Conservation (phyloP, 2,113 vertebrate species). For the Lucifuga dentata region DNA sequence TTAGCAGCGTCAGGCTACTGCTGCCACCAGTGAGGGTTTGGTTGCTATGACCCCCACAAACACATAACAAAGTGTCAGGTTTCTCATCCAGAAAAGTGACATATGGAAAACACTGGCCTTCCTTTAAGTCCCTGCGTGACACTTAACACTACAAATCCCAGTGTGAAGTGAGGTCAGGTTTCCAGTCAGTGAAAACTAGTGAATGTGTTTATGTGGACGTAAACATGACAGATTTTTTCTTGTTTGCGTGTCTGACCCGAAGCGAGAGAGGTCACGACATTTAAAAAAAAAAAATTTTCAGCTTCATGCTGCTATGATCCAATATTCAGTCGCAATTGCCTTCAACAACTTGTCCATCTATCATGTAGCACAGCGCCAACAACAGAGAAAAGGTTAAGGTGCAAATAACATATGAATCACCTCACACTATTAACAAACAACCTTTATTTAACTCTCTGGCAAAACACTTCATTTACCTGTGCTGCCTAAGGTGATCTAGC, state of each 20-base stretch:
- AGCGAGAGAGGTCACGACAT: too few relatives aligned
- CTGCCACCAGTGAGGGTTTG: conserved; percentile 14
- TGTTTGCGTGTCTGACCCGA: conserved; percentile 5
- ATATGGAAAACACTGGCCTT: conserved; percentile 21
- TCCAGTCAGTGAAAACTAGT: conserved; percentile 21
- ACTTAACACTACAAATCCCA: conserved; percentile 9
- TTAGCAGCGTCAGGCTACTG: conserved; percentile 30
- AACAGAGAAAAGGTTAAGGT: conserved; percentile 27
- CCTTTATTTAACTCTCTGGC: conserved; percentile 67
- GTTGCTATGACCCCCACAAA: conserved; percentile 66
- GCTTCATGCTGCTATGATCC: not conserved
- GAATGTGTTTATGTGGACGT: conserved; percentile 1
- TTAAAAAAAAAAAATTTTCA: too few relatives aligned
- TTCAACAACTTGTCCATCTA: conserved; percentile 17
- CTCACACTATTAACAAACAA: conserved; percentile 58
- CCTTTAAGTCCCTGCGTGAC: conserved; percentile 32
- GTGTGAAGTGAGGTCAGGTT: conserved; percentile 27
- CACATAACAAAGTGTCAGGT: conserved; percentile 55
- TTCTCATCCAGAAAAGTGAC: conserved; percentile 34
- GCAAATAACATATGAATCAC: conserved; percentile 51
- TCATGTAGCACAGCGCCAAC: conserved; percentile 18
- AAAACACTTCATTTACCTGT: conserved; percentile 69
- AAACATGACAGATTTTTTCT: conserved; percentile 4
- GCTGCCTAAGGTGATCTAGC: conserved; percentile 66
- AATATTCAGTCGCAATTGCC: not conserved